A percentile compares a stretch with the other conserved stretches of the same genome.
These are phyloP conservation scores for Hydrochoerus hydrochaeris DNA, from an alignment of 2,113 vertebrate species.

Conservation along the genomic window DNA sequence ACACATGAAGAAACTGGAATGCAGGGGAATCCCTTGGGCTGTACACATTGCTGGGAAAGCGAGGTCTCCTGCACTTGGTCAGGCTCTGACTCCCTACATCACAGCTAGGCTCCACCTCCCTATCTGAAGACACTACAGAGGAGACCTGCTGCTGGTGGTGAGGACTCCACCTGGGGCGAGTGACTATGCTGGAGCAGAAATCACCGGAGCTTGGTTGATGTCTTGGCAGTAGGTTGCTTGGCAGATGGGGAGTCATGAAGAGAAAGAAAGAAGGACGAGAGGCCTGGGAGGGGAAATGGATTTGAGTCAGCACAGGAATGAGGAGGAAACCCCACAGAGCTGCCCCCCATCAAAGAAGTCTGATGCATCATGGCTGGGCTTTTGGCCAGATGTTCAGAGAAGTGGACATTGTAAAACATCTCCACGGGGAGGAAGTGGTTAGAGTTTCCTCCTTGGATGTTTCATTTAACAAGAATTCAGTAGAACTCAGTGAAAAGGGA, in stretches of 20 bases:
- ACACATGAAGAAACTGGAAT: not conserved
- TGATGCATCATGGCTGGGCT: not conserved
- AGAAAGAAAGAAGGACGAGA: not conserved
- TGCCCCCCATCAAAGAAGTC: not conserved
- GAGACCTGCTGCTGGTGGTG: not conserved
- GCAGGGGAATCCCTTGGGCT: not conserved
- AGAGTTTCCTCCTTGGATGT: slow-evolving; percentile 60
- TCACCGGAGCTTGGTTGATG: not conserved
- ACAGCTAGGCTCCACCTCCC: not conserved
- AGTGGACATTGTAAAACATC: slow-evolving; percentile 32
- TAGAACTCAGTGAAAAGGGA: slow-evolving; percentile 39
- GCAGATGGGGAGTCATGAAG: not conserved
- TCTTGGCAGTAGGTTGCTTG: not conserved
- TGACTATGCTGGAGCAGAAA: not conserved
- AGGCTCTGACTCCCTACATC: not conserved
- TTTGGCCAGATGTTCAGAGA: slow-evolving; percentile 26
- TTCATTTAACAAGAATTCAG: slow-evolving; percentile 67
- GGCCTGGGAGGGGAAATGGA: not conserved
- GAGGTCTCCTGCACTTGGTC: not conserved
- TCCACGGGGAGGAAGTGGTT: slow-evolving; percentile 66
- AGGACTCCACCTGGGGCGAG: no score
- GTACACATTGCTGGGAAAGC: not conserved
- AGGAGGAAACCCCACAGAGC: not conserved
- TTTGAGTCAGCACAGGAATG: slow-evolving; percentile 22
- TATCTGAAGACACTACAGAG: not conserved